Base-by-base conservation (phyloP, 2,113 vertebrate species). In the Neolamprologus devosi region DNA sequence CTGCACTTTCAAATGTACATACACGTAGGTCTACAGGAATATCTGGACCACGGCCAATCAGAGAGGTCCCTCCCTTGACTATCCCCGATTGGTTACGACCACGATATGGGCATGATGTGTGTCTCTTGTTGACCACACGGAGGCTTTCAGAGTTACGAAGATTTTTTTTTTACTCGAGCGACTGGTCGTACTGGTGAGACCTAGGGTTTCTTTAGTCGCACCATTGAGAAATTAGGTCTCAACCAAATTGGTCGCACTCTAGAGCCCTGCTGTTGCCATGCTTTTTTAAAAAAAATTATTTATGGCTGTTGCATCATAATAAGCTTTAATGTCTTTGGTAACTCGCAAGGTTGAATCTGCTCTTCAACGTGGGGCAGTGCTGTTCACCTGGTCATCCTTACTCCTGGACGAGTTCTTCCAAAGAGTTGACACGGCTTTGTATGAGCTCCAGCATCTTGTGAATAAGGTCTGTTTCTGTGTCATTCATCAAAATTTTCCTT, bases 351-450 rank as follows among this genome's bases (percentile, higher is more conserved):
- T 98, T 88, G 97, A 97, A 81, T 86, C 81, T 88, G 96, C 96
- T 7, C 90, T 98, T 86, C 94, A 95, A n/a, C 95, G 95, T 73
- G 97, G 97, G 17, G 94, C 97, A 85, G 97, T 96, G 7, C 88
- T 96, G 80, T 87, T 97, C 68, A 97, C 96, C 4, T 98, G 97
- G 97, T 97, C 97, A 40, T 98, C 97, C 68, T 88, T 97, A 47
- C 94, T 93, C 2, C 91, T 98, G 58, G 96, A 97, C 85, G 96
- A 88, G 85, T 98, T 97, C 92, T 97, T 97, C 90, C 88, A 95
- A 63, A 96, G 97, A 81, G 96, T 96, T 60, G 95, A 97, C 49
- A 78, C 89, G 40, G 94, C 96, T 92, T 91, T 97, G 88, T 51
- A 88, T 94, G 90, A 96, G 47, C 97, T 96, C 85, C 96, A 94